Base-by-base conservation (phyloP, 1,140 invertebrate species). In the Spodoptera frugiperda region DNA sequence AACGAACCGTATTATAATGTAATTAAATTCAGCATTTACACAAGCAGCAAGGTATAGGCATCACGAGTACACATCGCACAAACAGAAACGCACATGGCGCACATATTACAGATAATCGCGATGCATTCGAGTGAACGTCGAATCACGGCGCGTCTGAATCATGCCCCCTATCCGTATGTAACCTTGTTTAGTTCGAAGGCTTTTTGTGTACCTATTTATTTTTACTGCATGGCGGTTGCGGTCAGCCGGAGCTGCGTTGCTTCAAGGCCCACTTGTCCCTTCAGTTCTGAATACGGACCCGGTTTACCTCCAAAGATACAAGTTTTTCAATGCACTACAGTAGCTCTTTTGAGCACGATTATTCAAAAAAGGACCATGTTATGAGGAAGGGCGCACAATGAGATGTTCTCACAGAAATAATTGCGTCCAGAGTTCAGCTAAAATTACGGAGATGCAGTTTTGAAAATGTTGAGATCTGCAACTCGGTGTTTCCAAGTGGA, bases 191-290 rank as follows among this genome's bases (percentile, higher is more conserved):
- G 77, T 80, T 79, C 72, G 79, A 81, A 82, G 78, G 78, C 80
- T 80, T 68, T 78, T 75, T 77, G 71, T 82, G 79, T 72, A 73
- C 59, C 70, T 76, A 83, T 82, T 78, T 82, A 80, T 75, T 83
- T 83, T 83, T 81, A 82, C 71, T 75, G 78, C 79, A 82, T 77
- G 79, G 80, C 67, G 77, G 21, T 57, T 83, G 79, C 78, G 80
- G 79, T 84, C 78, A 80, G 55, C 74, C 49, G 59, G 75, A 68
- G 71, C 74, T 55, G 76, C 46, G 78, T 79, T 65, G 53, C 54
- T 81, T 85, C 87, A 89, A 89, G 87, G 86, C 72, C 80, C 82
- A 79, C 79, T 82, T 85, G 82, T 84, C 78, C 83, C 78, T 87
- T 87, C 81, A 78, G 78, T 74, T 84, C 76, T 84, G 75, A 82